A percentile compares a stretch with the other conserved stretches of the same genome.
Conservation (phyloP, 2,797 vertebrate species). For the Brachyalestes nurse region DNA sequence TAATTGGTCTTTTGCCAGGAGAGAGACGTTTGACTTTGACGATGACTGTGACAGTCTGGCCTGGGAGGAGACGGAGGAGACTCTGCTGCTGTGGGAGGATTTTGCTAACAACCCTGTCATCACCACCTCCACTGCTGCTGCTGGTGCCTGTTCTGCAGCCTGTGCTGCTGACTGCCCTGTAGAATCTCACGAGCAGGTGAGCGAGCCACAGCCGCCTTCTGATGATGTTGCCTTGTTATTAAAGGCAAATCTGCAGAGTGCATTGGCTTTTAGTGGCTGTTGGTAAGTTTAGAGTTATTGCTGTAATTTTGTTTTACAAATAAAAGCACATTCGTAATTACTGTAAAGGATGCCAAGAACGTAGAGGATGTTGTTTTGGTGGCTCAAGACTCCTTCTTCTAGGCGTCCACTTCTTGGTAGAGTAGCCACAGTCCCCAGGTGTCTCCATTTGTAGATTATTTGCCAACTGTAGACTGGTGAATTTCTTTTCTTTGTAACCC, state of each 20-base stretch:
- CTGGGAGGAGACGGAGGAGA: constrained; percentile 98
- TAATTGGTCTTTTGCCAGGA: constrained; percentile 74
- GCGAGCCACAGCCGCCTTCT: background rate
- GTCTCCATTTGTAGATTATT: too few relatives aligned
- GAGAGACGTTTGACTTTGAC: constrained; percentile 97
- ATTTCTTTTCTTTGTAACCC: too few relatives aligned
- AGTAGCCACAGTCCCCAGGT: too few relatives aligned
- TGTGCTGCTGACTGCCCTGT: constrained; percentile 71
- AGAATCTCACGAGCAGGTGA: constrained; percentile 76
- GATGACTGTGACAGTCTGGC: constrained; percentile 97
- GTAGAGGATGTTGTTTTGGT: background rate
- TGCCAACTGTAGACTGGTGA: too few relatives aligned
- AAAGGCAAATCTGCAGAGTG: background rate
- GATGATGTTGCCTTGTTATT: background rate
- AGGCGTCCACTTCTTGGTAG: too few relatives aligned
- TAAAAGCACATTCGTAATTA: background rate
- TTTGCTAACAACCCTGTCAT: constrained; percentile 80
- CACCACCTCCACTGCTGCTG: constrained; percentile 35
- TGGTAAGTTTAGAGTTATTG: background rate
- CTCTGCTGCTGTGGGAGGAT: constrained; percentile 95
- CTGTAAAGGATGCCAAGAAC: background rate
- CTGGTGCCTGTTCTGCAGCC: background rate
- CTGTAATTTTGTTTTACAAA: background rate
- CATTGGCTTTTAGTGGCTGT: background rate
- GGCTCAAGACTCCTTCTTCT: too few relatives aligned